These are phyloP conservation scores for Harpalus rubripes DNA, from an alignment of 2,888 invertebrate genomes.

Conservation along the genomic window DNA sequence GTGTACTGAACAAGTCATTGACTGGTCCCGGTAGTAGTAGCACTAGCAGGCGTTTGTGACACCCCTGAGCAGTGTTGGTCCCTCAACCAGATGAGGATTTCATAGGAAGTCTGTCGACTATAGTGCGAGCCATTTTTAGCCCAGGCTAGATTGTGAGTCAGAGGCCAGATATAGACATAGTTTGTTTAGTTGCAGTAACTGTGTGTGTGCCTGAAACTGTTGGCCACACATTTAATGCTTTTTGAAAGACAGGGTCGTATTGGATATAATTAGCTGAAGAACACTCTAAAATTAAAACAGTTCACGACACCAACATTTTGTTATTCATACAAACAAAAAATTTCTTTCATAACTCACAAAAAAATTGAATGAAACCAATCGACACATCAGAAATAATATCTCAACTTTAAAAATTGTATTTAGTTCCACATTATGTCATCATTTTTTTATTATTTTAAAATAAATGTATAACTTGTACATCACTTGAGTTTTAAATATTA, in stretches of 20 bases:
- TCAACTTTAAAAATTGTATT: no score
- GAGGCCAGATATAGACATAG: constrained; percentile 66
- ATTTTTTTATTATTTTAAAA: no score
- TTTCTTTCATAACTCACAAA: constrained; percentile 30
- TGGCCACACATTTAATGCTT: constrained; percentile 65
- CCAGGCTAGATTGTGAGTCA: constrained; percentile 67
- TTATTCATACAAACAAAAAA: neutral
- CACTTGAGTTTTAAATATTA: no score
- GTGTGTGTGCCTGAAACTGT: constrained; percentile 64
- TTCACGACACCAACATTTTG: constrained; percentile 8
- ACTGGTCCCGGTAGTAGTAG: constrained; percentile 25
- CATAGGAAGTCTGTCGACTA: constrained; percentile 67
- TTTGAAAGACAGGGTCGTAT: constrained; percentile 62
- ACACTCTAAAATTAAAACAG: constrained; percentile 41
- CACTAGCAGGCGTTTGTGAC: constrained; percentile 28
- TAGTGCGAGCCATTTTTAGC: constrained; percentile 66
- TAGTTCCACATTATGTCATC: no score
- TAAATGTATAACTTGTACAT: no score
- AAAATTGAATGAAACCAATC: neutral
- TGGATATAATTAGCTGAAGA: constrained; percentile 53
- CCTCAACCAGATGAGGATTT: constrained; percentile 65
- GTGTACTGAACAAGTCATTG: constrained; percentile 18
- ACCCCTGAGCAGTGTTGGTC: constrained; percentile 62
- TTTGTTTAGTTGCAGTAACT: constrained; percentile 66
- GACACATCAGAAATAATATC: no score